These are phyloP conservation scores for Melierax canorus DNA, from an alignment of 2,113 vertebrate genomes.

Conservation along the genomic window DNA sequence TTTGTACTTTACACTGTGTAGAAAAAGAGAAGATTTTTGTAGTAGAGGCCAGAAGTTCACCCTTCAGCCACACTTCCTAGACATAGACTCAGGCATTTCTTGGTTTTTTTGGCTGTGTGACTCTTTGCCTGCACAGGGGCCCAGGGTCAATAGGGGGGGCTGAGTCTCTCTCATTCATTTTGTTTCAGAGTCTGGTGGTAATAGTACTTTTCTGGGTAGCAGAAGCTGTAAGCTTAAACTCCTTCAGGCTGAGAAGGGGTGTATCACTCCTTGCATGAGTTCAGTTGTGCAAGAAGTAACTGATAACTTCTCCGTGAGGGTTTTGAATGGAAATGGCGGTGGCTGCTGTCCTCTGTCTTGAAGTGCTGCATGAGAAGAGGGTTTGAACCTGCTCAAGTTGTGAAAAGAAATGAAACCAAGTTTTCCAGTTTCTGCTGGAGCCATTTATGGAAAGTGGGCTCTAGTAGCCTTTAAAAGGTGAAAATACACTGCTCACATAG, in stretches of 20 bases:
- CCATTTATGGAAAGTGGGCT: background rate
- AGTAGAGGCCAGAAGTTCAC: background rate
- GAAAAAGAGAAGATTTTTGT: background rate
- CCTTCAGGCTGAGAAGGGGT: background rate
- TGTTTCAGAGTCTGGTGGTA: background rate
- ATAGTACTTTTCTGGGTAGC: background rate
- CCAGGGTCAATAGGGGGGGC: background rate
- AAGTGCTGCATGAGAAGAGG: background rate
- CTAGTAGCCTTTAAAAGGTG: background rate
- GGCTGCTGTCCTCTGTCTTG: background rate
- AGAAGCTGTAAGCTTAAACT: background rate
- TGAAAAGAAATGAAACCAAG: background rate
- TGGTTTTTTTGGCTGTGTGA: background rate
- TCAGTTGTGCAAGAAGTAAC: background rate
- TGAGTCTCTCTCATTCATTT: background rate
- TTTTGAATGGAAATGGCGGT: background rate
- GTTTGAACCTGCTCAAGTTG: background rate
- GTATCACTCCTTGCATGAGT: background rate
- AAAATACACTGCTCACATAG: background rate
- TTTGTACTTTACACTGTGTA: background rate
- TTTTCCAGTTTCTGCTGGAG: background rate
- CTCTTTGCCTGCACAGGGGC: background rate
- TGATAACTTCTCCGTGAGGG: background rate
- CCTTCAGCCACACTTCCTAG: background rate
- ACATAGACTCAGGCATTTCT: background rate